Conservation (phyloP, 2,888 invertebrate species). For the Neoitamus cyanurus region DNA sequence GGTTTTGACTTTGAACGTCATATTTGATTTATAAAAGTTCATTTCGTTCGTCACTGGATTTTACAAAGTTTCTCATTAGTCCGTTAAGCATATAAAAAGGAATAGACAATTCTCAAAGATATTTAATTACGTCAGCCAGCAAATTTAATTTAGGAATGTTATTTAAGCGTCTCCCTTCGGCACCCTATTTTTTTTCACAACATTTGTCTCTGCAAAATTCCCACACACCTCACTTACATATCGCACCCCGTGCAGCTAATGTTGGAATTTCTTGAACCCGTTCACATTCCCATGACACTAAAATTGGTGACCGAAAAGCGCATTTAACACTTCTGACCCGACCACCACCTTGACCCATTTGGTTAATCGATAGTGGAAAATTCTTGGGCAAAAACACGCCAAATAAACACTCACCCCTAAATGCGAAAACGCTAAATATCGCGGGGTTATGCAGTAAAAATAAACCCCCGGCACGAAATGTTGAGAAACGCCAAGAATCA, state of each 20-base stretch:
- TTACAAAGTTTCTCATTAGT: no score
- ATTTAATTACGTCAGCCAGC: no score
- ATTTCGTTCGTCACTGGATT: no score
- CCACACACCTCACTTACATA: neutral
- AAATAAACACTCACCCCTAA: neutral
- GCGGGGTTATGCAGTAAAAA: neutral
- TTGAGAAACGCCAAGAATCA: neutral
- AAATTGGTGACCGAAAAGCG: slow-evolving; percentile 12
- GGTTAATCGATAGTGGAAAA: slow-evolving; percentile 36
- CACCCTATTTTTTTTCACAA: neutral
- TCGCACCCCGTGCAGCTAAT: neutral
- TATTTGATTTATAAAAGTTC: no score
- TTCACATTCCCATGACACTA: slow-evolving; percentile 4
- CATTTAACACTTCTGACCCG: slow-evolving; percentile 7
- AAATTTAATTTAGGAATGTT: no score
- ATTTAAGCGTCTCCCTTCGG: no score
- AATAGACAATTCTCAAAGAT: no score
- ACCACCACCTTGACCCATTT: slow-evolving; percentile 33
- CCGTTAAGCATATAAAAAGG: no score
- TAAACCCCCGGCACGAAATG: neutral
- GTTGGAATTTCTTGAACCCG: neutral
- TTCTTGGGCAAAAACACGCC: slow-evolving; percentile 17
- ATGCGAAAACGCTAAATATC: neutral
- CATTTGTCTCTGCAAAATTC: neutral
- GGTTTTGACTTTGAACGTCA: no score